These are phyloP conservation scores for Aricia agestis DNA, from an alignment of 1,140 invertebrate species.

Conservation along the genomic window DNA sequence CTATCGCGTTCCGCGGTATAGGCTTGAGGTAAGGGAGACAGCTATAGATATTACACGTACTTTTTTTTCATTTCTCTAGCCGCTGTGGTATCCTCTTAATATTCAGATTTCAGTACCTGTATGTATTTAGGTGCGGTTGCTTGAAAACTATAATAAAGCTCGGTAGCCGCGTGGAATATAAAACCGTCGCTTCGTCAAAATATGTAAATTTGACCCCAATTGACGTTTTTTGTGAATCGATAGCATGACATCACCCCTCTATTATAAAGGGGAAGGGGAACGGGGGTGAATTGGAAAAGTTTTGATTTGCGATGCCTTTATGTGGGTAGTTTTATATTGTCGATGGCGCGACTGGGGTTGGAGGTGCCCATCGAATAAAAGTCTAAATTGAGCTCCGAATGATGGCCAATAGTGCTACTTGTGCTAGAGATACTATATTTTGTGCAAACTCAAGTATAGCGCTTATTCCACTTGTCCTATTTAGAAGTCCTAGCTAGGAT, in stretches of 20 bases:
- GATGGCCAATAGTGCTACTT: background rate
- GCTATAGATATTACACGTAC: no score
- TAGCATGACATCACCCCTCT: background rate
- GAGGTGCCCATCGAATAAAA: background rate
- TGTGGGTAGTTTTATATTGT: background rate
- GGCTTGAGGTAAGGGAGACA: no score
- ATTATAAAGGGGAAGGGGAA: background rate
- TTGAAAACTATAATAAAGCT: background rate
- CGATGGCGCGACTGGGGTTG: background rate
- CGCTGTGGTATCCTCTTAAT: no score
- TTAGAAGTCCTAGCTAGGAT: no score
- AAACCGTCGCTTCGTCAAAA: background rate
- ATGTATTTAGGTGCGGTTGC: no score
- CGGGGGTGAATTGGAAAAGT: slow-evolving; percentile 6
- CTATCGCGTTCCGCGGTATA: no score
- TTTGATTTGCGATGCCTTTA: slow-evolving; percentile 11
- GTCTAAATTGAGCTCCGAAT: background rate
- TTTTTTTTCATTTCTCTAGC: no score
- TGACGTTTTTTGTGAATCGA: slow-evolving; percentile 7
- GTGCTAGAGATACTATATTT: no score
- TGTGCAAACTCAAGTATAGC: background rate
- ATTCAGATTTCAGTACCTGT: no score
- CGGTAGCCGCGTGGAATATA: slow-evolving; percentile 3
- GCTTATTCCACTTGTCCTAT: no score
- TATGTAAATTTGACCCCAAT: slow-evolving; percentile 5